A percentile compares a stretch with the other conserved stretches of the same genome.
Conservation (phyloP, 1,140 invertebrate species). For the Plectus sambesii region DNA sequence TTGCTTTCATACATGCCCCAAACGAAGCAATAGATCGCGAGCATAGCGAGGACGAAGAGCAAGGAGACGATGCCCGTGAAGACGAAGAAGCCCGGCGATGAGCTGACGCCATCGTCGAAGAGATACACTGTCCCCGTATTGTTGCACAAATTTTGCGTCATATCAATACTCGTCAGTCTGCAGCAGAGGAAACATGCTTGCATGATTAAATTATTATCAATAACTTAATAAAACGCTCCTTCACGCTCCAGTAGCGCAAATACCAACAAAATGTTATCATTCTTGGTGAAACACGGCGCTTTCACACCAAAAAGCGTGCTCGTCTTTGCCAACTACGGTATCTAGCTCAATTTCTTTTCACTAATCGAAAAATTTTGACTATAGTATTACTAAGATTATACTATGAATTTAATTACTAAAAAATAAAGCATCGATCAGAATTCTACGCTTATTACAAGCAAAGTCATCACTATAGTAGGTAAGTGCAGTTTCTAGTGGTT, state of each 20-base stretch:
- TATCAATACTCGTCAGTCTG: no score
- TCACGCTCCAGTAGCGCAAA: not conserved
- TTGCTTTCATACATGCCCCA: slow-evolving; percentile 29
- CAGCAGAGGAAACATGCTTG: slow-evolving; percentile 8
- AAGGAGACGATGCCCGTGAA: slow-evolving; percentile 27
- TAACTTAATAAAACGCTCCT: not conserved
- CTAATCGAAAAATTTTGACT: no score
- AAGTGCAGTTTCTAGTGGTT: slow-evolving; percentile 5
- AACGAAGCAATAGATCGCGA: slow-evolving; percentile 29
- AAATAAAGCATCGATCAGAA: no score
- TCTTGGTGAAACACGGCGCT: no score
- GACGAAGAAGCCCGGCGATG: slow-evolving; percentile 28
- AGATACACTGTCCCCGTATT: slow-evolving; percentile 1
- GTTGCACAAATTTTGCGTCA: no score
- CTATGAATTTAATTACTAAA: no score
- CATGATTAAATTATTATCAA: slow-evolving; percentile 11
- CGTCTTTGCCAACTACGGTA: no score
- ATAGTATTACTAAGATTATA: no score
- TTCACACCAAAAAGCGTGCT: no score
- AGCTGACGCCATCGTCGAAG: slow-evolving; percentile 13
- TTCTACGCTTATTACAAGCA: no score
- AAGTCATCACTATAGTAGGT: no score
- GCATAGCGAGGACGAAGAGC: slow-evolving; percentile 24
- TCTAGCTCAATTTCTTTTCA: no score
- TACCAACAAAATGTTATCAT: not conserved